Evolutionary conservation across 2,888 invertebrate genomes (phyloP).

Genomic region (Coelinius sp.): DNA sequence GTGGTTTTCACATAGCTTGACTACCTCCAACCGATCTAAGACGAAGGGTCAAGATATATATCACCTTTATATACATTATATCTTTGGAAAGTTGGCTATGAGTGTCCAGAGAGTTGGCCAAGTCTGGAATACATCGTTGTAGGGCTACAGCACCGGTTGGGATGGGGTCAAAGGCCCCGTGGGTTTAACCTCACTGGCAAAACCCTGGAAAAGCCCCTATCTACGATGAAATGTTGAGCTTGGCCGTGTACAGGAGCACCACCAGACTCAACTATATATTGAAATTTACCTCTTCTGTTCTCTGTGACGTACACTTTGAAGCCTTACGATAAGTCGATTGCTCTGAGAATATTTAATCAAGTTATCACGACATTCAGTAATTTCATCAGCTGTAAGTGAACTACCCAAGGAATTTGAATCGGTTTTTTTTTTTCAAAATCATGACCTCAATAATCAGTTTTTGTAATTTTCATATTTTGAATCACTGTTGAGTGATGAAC

Average conservation of each 20-base stretch:
- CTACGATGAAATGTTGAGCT: conserved; percentile 10
- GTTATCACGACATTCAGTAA: not conserved
- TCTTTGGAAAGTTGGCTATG: conserved; percentile 15
- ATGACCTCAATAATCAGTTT: too few relatives aligned
- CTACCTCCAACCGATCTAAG: not conserved
- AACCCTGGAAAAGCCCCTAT: conserved; percentile 21
- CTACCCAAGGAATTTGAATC: not conserved
- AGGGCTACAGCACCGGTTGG: not conserved
- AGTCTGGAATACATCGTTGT: conserved; percentile 9
- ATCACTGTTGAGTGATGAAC: too few relatives aligned
- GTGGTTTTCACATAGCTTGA: not conserved
- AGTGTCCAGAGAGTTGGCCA: conserved; percentile 4
- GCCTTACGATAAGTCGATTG: not conserved
- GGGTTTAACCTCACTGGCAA: conserved; percentile 6
- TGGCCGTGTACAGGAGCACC: not conserved
- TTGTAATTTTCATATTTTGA: too few relatives aligned
- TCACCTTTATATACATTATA: conserved; percentile 8
- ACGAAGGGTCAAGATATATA: conserved; percentile 7
- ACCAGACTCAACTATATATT: not conserved
- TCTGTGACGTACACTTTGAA: conserved; percentile 3
- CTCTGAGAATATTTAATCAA: not conserved
- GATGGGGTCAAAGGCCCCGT: conserved; percentile 28
- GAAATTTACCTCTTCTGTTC: conserved; percentile 15
- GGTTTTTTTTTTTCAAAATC: not conserved
- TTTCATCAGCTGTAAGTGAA: conserved; percentile 6